phyloP scores from a whole-genome alignment of 2,797 vertebrate species.

The Alca torda region DNA sequence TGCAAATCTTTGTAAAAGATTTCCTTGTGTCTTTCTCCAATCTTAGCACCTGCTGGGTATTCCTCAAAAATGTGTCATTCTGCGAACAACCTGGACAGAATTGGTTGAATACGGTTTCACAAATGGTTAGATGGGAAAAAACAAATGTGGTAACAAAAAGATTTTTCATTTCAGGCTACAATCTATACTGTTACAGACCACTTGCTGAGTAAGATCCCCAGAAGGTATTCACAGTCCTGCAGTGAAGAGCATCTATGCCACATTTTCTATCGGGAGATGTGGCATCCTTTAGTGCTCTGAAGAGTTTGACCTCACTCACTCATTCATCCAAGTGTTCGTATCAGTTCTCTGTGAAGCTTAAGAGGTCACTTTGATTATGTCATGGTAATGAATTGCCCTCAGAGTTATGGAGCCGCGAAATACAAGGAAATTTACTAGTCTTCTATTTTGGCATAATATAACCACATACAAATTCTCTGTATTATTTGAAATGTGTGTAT shows the following conservation, averaged over 20 bases:
- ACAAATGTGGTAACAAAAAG: neutral
- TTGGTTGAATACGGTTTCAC: neutral
- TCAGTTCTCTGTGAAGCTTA: neutral
- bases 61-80: neutral
- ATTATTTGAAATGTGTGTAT: neutral
- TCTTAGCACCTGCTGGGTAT: neutral
- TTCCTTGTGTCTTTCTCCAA: neutral
- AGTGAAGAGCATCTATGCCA: neutral
- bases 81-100: neutral
- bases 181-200: neutral
- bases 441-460: neutral
- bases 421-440: neutral
- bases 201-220: neutral
- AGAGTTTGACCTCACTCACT: neutral
- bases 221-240: neutral
- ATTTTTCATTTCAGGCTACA: neutral
- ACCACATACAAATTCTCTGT: neutral
- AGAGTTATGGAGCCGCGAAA: neutral
- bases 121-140: neutral
- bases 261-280: neutral
- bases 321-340: neutral
- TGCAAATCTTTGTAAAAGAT: neutral
- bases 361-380: neutral
- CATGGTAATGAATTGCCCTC: neutral
- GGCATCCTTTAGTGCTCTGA: neutral